Base-by-base conservation (phyloP, 2,888 invertebrate genomes). In the Erebia epiphron region DNA sequence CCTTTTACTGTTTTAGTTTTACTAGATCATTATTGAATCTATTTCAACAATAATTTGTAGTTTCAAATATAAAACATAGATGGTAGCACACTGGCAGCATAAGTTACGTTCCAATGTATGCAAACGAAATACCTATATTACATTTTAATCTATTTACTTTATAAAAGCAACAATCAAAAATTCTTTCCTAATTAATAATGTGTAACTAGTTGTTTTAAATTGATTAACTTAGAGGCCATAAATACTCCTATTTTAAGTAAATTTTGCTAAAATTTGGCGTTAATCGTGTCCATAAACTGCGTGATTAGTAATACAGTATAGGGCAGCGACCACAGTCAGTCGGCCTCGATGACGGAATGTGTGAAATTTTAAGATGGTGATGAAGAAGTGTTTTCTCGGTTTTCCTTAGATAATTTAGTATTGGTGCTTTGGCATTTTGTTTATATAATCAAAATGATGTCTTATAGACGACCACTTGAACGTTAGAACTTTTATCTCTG, bases 341-440 rank as follows among this genome's bases (percentile, higher is more conserved):
- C 87, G 84, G 88, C 90, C 90, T 86, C 91, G 90, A 92, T 92
- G 92, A 92, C 92, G 92, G 92, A 92, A 92, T 92, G 90, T 91
- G 89, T 89, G 86, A 91, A 92, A 91, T 88, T 84, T 88, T 90
- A 90, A 91, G 89, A 92, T 92, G 92, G 92, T 92, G 92, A 88
- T 86, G 88, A 87, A 86, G 86, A 87, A 86, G 86, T 91, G 87
- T 90, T 91, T 88, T 89, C 86, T 84, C 74, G 81, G 80, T 81
- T 82, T 75, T 83, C 78, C 73, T 78, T 75, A 78, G 80, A 80
- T 81, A 83, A 85, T 79, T 73, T 77, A 78, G 78, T 78, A 77
- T 78, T 86, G 78, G 81, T 86, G 83, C 81, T 83, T 80, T 80
- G 75, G 80, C 81, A 82, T 76, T 76, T 73, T 75, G 73, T 76